Evolutionary conservation across 2,113 vertebrate species (phyloP), one percentile per base, ranked within the genome.

Genomic region (Malurus alboscapulatus): DNA sequence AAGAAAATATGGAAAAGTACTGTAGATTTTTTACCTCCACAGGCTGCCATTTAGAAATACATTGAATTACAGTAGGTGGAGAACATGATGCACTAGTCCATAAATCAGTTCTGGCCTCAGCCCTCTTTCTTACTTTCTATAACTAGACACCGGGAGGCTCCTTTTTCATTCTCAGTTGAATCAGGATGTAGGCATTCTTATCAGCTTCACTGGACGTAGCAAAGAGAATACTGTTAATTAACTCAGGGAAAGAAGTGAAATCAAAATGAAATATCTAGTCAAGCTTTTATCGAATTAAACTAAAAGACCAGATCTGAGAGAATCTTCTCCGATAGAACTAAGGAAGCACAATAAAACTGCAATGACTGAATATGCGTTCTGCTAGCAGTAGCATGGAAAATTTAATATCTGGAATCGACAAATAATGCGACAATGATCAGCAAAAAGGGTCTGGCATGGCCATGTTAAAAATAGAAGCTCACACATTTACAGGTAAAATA

Each of bases 91-190:
- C 44, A 61, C 48, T 59, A 53, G 34, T 73, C 81, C 78, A 79
- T 95, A 94, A 76, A 92, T 77, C 69, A 89, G 34, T 59, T 91
- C 81, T 80, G 50, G 45, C 42, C 66, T 67, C 36, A 72, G 57
- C 12, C 30, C n/a, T 87, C 48, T 74, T 77, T 73, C 62, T 73
- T 61, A 44, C 17, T 79, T 88, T 34, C 67, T 87, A 26, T 80
- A 79, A 69, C 89, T 91, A 95, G 58, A 83, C 29, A 91, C n/a
- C 13, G 76, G 88, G 32, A 88, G 7, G 51, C 12, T 85, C 40
- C 42, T 88, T 76, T 63, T 84, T 63, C 61, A 80, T 45, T 29
- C n/a, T 88, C 53, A 53, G 63, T 14, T 76, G 38, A 73, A 84
- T 7, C 45, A 34, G 17, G 27, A 22, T 76, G 8, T 12, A 71